phyloP scores from a whole-genome alignment of 2,888 invertebrate species.

The Drosophila recens region DNA sequence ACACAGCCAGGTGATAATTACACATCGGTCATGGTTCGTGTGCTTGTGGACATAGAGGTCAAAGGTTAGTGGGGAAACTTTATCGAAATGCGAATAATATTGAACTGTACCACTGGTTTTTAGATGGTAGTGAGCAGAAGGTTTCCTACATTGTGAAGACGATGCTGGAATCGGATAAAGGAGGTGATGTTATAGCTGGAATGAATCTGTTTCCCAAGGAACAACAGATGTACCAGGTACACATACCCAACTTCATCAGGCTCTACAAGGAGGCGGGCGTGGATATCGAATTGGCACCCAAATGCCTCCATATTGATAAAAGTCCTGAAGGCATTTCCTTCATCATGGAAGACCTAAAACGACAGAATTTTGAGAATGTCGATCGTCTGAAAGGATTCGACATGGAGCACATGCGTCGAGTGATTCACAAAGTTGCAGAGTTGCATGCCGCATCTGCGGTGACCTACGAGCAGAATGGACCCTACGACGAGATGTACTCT shows the following conservation, averaged over 20 bases:
- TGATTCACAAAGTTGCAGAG: slow-evolving; percentile 77
- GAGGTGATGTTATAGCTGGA: slow-evolving; percentile 50
- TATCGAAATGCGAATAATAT: background rate
- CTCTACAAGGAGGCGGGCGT: slow-evolving; percentile 73
- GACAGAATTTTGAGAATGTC: slow-evolving; percentile 65
- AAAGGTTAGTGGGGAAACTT: slow-evolving; percentile 59
- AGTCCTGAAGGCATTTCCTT: slow-evolving; percentile 65
- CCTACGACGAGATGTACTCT: slow-evolving; percentile 50
- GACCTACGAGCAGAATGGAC: slow-evolving; percentile 63
- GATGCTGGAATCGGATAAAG: slow-evolving; percentile 53
- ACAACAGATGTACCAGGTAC: slow-evolving; percentile 70
- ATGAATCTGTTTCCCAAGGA: slow-evolving; percentile 82
- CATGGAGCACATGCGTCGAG: slow-evolving; percentile 70
- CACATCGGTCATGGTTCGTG: slow-evolving; percentile 79
- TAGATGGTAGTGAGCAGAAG: slow-evolving; percentile 59
- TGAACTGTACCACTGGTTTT: background rate
- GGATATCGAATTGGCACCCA: slow-evolving; percentile 70
- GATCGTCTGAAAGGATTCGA: slow-evolving; percentile 80
- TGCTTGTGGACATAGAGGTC: slow-evolving; percentile 66
- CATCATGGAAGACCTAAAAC: slow-evolving; percentile 78
- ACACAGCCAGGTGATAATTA: slow-evolving; percentile 82
- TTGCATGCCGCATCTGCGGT: slow-evolving; percentile 82
- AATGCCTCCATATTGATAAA: slow-evolving; percentile 65
- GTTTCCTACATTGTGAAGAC: slow-evolving; percentile 80
- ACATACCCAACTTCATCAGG: slow-evolving; percentile 70